phyloP scores from a whole-genome alignment of 2,888 invertebrate species.

The Patella depressa region DNA sequence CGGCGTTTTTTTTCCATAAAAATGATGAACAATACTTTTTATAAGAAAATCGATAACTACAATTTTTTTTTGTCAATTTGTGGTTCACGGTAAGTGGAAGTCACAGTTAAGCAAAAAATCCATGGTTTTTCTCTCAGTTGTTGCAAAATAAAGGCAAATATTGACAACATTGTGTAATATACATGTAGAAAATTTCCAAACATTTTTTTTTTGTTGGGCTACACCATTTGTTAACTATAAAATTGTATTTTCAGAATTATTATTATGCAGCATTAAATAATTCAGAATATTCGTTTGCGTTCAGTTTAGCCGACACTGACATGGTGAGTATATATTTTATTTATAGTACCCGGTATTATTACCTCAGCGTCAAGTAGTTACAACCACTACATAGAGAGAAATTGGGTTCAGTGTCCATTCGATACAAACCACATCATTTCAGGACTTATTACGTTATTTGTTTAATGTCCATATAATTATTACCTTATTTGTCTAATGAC shows the following conservation, averaged over 20 bases:
- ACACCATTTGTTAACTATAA: neutral
- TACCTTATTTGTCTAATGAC: no score
- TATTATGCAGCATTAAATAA: conserved; percentile 70
- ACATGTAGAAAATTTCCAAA: neutral
- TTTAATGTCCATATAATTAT: no score
- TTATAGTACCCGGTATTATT: neutral
- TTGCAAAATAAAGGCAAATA: neutral
- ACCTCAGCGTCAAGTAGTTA: neutral
- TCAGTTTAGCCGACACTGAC: conserved; percentile 69
- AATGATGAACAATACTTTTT: no score
- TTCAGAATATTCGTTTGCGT: conserved; percentile 71
- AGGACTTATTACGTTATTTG: no score
- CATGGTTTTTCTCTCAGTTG: neutral
- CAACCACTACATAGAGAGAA: no score
- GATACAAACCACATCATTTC: no score
- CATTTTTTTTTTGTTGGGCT: neutral
- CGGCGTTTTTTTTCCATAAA: no score
- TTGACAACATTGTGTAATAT: neutral
- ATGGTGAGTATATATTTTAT: conserved; percentile 55
- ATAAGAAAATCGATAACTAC: no score
- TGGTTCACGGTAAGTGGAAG: no score
- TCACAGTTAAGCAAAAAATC: no score
- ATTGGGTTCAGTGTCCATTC: no score
- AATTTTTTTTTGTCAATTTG: no score
- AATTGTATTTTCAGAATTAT: conserved; percentile 59